These are phyloP conservation scores for Orientallactaga sibirica DNA, from an alignment of 2,797 vertebrate genomes.

Conservation along the genomic window DNA sequence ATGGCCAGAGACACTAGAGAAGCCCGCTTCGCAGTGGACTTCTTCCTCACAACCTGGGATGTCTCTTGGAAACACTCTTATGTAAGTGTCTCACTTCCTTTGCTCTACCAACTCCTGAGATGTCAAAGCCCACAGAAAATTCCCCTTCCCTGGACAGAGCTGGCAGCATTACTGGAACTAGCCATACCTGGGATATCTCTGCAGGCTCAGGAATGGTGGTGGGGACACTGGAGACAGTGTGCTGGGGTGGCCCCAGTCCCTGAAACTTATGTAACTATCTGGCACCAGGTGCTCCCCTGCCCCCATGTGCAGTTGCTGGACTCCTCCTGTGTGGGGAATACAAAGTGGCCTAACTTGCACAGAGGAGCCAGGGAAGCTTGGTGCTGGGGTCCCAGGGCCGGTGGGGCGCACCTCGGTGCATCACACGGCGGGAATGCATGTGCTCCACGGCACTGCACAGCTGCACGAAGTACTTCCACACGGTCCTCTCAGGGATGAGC, in stretches of 20 bases:
- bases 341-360: slow-evolving; percentile 66
- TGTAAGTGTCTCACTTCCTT: neutral
- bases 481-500: slow-evolving; percentile 93
- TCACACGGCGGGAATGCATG: slow-evolving; percentile 94
- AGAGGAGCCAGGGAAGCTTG: neutral
- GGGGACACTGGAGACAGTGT: neutral
- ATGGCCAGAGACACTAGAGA: neutral
- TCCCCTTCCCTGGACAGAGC: neutral
- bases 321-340: slow-evolving; percentile 58
- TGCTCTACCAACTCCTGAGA: slow-evolving; percentile 43
- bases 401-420: slow-evolving; percentile 90
- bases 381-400: fast-evolving
- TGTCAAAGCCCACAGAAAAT: slow-evolving; percentile 42
- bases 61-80: neutral
- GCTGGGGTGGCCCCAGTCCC: neutral
- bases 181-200: neutral
- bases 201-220: neutral
- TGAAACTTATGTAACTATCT: neutral
- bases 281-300: neutral
- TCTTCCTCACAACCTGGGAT: neutral
- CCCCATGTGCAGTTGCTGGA: slow-evolving; percentile 22
- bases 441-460: slow-evolving; percentile 94
- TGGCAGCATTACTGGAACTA: neutral
- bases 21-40: neutral
- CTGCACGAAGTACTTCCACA: slow-evolving; percentile 95